phyloP scores from a whole-genome alignment of 2,888 invertebrate species.

The Clepsis dumicolana region DNA sequence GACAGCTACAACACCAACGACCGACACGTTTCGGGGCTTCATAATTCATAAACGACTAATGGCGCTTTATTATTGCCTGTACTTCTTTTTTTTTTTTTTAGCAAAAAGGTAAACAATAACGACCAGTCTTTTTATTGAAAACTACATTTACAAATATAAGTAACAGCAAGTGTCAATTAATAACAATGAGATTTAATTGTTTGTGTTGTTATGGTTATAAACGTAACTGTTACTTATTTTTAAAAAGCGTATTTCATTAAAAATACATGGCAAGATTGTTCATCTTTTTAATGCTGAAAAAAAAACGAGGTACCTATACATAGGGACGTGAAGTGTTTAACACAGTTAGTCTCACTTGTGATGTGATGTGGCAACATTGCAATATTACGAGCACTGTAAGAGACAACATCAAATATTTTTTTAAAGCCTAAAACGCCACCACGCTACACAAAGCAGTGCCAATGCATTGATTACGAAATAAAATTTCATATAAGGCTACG shows the following conservation, averaged over 20 bases:
- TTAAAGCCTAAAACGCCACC: neutral
- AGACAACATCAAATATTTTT: neutral
- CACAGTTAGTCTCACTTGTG: neutral
- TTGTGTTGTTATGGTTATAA: no score
- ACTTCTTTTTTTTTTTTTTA: no score
- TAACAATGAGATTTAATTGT: no score
- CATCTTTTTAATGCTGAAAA: no score
- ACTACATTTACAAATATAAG: no score
- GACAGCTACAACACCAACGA: neutral
- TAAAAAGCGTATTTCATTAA: no score
- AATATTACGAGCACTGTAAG: neutral
- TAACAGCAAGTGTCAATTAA: no score
- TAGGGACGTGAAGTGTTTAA: constrained; percentile 2
- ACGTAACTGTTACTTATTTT: no score
- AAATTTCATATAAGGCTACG: constrained; percentile 4
- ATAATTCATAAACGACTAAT: constrained; percentile 1
- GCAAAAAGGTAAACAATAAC: no score
- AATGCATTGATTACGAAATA: constrained; percentile 12
- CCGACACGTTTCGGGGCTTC: neutral
- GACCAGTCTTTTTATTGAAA: no score
- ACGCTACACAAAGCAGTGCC: neutral
- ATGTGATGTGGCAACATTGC: neutral
- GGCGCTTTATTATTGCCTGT: constrained; percentile 8
- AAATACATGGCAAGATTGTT: no score
- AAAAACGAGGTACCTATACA: no score